Percentiles rank a stretch among this genome's conserved stretches.
Evolutionary conservation across 2,797 vertebrate genomes (phyloP).

Genomic region (Acrossocheilus fasciatus): DNA sequence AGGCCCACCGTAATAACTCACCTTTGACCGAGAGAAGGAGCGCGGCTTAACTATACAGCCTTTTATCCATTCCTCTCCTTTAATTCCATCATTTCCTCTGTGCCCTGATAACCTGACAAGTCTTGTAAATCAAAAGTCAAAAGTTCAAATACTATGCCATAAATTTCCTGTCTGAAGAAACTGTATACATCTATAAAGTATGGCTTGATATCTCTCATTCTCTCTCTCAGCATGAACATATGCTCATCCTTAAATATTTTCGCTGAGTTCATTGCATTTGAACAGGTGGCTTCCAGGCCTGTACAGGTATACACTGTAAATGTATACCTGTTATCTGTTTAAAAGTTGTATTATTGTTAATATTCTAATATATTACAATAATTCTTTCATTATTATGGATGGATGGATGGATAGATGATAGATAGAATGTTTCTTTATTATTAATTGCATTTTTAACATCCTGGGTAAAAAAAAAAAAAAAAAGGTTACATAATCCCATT

Average conservation of each 20-base stretch:
- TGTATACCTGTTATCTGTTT: not conserved
- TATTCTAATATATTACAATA: too few relatives aligned
- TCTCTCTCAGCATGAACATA: constrained; percentile 43
- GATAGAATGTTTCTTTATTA: not conserved
- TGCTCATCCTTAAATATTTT: constrained; percentile 15
- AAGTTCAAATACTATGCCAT: constrained; percentile 45
- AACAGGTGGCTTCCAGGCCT: constrained; percentile 11
- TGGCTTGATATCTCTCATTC: constrained; percentile 25
- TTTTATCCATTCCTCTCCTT: constrained; percentile 71
- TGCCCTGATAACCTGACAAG: constrained; percentile 68
- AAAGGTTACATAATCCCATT: constrained; percentile 10
- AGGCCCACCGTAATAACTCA: constrained; percentile 61
- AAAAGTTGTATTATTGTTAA: not conserved
- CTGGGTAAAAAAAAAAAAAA: not conserved
- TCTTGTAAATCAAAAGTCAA: constrained; percentile 66
- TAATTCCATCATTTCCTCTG: constrained; percentile 68
- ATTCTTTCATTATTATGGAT: not conserved
- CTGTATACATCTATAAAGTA: constrained; percentile 59
- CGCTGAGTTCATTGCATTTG: constrained; percentile 6
- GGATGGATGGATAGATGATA: not conserved
- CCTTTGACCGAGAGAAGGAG: constrained; percentile 55
- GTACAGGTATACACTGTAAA: not conserved
- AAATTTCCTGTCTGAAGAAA: constrained; percentile 59
- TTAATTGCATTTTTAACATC: not conserved
- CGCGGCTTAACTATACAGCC: constrained; percentile 72